Evolutionary conservation across 2,888 invertebrate species (phyloP).

Genomic region (Pharmacophagus antenor): DNA sequence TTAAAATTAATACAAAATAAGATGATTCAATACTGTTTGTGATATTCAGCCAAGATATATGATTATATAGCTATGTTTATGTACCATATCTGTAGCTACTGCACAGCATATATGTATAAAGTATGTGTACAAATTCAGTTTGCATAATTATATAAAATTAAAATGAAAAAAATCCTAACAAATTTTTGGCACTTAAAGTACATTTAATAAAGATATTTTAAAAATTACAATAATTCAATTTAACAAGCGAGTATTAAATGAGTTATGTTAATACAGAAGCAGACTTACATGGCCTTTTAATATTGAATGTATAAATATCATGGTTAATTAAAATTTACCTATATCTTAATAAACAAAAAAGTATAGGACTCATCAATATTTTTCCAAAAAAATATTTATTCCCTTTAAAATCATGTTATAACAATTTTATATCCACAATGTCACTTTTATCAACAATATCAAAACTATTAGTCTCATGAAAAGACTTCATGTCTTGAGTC

Average conservation of each 20-base stretch:
- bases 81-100: too few relatives aligned
- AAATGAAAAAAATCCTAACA: not conserved
- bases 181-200: not conserved
- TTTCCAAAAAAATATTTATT: not conserved
- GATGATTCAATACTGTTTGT: not conserved
- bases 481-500: not conserved
- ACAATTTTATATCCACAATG: constrained; percentile 17
- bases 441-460: constrained; percentile 24
- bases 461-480: constrained; percentile 12
- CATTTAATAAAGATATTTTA: not conserved
- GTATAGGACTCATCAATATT: too few relatives aligned
- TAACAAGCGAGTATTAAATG: too few relatives aligned
- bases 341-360: too few relatives aligned
- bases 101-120: not conserved
- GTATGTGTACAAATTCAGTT: too few relatives aligned
- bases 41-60: not conserved
- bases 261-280: too few relatives aligned
- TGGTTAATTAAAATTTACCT: too few relatives aligned
- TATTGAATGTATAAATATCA: too few relatives aligned
- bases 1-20: too few relatives aligned
- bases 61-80: not conserved
- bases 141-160: too few relatives aligned
- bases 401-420: constrained; percentile 6
- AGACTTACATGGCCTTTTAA: too few relatives aligned
- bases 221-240: too few relatives aligned